Base-by-base conservation (phyloP, 2,797 vertebrate species). In the Oophaga sylvatica region DNA sequence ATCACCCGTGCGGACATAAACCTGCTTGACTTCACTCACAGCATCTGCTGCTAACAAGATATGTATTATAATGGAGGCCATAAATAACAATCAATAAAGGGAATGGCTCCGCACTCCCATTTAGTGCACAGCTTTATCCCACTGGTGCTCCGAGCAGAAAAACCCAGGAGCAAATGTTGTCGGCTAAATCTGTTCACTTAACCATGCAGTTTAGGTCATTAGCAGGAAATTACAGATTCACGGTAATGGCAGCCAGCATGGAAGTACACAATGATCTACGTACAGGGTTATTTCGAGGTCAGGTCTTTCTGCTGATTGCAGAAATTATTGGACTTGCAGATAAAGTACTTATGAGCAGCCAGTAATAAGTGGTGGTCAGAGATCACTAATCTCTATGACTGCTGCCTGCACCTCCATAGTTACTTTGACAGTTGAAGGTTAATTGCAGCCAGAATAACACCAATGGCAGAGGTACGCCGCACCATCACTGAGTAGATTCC, bases 141-240 rank as follows among this genome's bases (percentile, higher is more conserved):
- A 67, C 71, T 68, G 45, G 59, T 77, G 59, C 12, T 12, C 29
- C 5, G n/a, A 67, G 57, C 48, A 15, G 53, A 60, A 53, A n/a
- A 67, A 20, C n/a, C 8, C 67, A 53, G 19, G 53, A 88, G 35
- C 53, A 12, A 78, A 73, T n/a, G 53, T 73, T 78, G 63, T 19
- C 68, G 62, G 83, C 71, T 53, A 82, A 86, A 82, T 63, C 29
- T 77, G 83, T 57, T 85, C 71, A 81, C 79, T 82, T 67, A 88
- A 85, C 65, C 87, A 62, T 85, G 70, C 70, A 12, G 57, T 13
- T 45, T 45, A 82, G 76, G 75, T 85, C 70, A 85, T 89, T 89
- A 89, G 75, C 71, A 82, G 79, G 31, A 29, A 53, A 67, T 88
- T 78, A 81, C 12, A 13, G 41, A 53, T 68, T 71, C 41, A 17